Evolutionary conservation across 1,140 invertebrate species (phyloP).

Genomic region (Leptinotarsa defecta): DNA sequence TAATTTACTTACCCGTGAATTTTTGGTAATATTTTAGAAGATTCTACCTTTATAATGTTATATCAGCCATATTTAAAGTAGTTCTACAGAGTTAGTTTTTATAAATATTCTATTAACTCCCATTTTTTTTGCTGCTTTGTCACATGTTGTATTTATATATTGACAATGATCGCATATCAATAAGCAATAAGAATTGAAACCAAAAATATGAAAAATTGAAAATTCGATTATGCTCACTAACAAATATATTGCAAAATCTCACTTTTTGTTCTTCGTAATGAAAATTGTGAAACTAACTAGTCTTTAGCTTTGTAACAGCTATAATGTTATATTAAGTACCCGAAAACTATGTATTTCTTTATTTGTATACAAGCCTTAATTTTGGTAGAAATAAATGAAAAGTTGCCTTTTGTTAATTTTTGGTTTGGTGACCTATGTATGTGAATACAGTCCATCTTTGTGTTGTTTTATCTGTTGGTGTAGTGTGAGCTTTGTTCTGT

Average conservation of each 20-base stretch:
- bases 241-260: neutral
- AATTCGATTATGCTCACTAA: constrained; percentile 13
- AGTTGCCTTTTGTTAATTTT: constrained; percentile 13
- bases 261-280: neutral
- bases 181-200: constrained; percentile 15
- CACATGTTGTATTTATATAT: constrained; percentile 5
- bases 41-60: neutral
- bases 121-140: constrained; percentile 18
- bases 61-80: constrained; percentile 22
- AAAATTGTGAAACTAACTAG: constrained; percentile 20
- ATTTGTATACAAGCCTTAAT: constrained; percentile 12
- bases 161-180: constrained; percentile 21
- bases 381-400: constrained; percentile 13
- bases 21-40: neutral
- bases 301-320: constrained; percentile 26
- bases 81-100: constrained; percentile 1
- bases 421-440: too few relatives aligned
- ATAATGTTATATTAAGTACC: neutral
- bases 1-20: too few relatives aligned
- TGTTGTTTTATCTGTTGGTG: too few relatives aligned
- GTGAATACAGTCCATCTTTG: too few relatives aligned
- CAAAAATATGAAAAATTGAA: neutral
- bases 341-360: neutral
- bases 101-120: neutral
- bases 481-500: too few relatives aligned